Evolutionary conservation across 2,797 vertebrate species (phyloP).

Genomic region (Semaprochilodus insignis): DNA sequence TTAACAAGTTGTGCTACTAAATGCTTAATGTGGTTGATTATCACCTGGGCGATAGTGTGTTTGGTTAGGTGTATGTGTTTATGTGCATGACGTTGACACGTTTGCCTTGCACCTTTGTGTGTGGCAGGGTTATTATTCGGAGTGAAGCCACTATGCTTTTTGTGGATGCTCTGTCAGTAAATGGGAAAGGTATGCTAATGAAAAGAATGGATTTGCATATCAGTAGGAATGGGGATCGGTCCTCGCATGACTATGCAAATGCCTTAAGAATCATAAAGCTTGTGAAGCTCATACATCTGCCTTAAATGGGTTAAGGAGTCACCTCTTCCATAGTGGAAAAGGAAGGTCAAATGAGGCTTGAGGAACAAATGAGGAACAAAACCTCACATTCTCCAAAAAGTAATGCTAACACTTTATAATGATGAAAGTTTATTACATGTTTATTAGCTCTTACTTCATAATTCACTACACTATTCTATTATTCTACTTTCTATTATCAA

Average conservation of each 20-base stretch:
- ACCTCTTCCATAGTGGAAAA: slow-evolving; percentile 54
- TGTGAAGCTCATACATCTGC: slow-evolving; percentile 66
- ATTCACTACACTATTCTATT: too few species aligned
- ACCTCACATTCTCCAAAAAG: too few species aligned
- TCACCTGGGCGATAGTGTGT: slow-evolving; percentile 60
- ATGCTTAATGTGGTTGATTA: slow-evolving; percentile 75
- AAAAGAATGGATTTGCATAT: slow-evolving; percentile 57
- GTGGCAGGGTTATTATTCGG: slow-evolving; percentile 52
- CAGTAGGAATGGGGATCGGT: slow-evolving; percentile 52
- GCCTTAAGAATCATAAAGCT: slow-evolving; percentile 63
- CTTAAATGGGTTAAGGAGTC: slow-evolving; percentile 66
- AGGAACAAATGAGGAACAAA: too few species aligned
- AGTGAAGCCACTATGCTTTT: slow-evolving; percentile 24
- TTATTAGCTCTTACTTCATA: too few species aligned
- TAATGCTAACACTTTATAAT: too few species aligned
- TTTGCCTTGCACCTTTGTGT: slow-evolving; percentile 53
- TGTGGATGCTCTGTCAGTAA: slow-evolving; percentile 46
- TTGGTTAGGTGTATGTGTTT: slow-evolving; percentile 63
- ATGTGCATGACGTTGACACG: slow-evolving; percentile 61
- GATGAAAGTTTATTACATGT: too few species aligned
- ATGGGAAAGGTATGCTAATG: slow-evolving; percentile 64
- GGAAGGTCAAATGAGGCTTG: slow-evolving; percentile 65
- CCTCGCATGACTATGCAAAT: slow-evolving; percentile 63
- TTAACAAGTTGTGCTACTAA: slow-evolving; percentile 66
- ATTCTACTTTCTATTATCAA: too few species aligned